Percentiles rank a stretch among this genome's conserved stretches.
phyloP scores from a whole-genome alignment of 2,797 vertebrate genomes.

The Melopsittacus undulatus region DNA sequence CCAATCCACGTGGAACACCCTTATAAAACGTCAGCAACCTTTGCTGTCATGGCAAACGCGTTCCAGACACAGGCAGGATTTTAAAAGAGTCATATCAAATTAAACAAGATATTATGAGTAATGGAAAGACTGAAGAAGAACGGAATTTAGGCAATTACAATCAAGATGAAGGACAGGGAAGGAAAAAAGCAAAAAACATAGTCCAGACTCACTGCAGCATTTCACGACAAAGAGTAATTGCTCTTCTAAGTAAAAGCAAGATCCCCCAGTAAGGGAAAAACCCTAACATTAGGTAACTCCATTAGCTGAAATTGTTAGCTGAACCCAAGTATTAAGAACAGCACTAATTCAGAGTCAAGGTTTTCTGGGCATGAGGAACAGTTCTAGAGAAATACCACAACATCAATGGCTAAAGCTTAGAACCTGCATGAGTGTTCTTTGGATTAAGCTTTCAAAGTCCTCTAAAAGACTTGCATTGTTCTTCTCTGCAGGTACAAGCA shows the following conservation, averaged over 20 bases:
- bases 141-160: not conserved
- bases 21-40: not conserved
- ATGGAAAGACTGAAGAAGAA: not conserved
- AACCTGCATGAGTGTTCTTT: fast-evolving
- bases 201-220: not conserved
- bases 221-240: not conserved
- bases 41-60: not conserved
- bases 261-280: not conserved
- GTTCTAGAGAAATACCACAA: not conserved
- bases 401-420: not conserved
- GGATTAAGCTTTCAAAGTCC: not conserved
- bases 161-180: not conserved
- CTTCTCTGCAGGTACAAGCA: not conserved
- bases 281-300: not conserved
- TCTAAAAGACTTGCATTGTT: not conserved
- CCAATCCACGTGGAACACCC: not conserved
- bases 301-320: not conserved
- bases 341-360: not conserved
- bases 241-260: not conserved
- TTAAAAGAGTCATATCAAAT: not conserved
- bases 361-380: not conserved
- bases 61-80: not conserved
- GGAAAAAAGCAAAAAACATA: not conserved
- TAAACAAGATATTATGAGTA: not conserved
- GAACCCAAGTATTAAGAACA: not conserved